phyloP scores from a whole-genome alignment of 2,797 vertebrate genomes.

The Alfaro cultratus region DNA sequence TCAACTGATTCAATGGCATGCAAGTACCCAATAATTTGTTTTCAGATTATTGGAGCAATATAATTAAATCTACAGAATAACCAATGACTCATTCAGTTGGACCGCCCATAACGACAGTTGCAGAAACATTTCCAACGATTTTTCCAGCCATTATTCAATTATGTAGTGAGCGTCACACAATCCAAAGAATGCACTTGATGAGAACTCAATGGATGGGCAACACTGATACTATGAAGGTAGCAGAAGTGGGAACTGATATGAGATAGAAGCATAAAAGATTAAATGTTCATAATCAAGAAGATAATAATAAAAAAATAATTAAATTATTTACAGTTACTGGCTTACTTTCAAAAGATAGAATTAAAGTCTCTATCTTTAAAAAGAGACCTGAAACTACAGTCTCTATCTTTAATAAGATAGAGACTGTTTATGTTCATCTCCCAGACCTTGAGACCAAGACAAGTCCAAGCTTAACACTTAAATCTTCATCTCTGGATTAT shows the following conservation, averaged over 20 bases:
- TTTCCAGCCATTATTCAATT: conserved; percentile 17
- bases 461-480: not conserved
- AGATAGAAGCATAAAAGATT: not conserved
- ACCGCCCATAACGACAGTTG: conserved; percentile 30
- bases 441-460: not conserved
- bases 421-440: not conserved
- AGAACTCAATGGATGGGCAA: conserved; percentile 9
- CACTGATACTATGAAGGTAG: conserved; percentile 9
- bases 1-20: not conserved
- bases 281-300: not conserved
- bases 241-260: conserved; percentile 9
- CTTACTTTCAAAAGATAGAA: too few species aligned
- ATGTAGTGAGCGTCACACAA: conserved; percentile 29
- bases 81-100: conserved; percentile 28
- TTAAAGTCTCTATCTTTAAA: too few species aligned
- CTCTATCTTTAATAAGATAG: not conserved
- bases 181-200: not conserved
- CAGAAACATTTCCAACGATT: conserved; percentile 28
- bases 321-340: too few species aligned
- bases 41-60: conserved; percentile 40
- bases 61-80: conserved; percentile 15
- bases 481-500: not conserved
- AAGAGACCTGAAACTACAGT: too few species aligned
- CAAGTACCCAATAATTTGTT: not conserved
- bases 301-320: too few species aligned